phyloP scores from a whole-genome alignment of 2,113 vertebrate genomes.

The Catharus minimus region DNA sequence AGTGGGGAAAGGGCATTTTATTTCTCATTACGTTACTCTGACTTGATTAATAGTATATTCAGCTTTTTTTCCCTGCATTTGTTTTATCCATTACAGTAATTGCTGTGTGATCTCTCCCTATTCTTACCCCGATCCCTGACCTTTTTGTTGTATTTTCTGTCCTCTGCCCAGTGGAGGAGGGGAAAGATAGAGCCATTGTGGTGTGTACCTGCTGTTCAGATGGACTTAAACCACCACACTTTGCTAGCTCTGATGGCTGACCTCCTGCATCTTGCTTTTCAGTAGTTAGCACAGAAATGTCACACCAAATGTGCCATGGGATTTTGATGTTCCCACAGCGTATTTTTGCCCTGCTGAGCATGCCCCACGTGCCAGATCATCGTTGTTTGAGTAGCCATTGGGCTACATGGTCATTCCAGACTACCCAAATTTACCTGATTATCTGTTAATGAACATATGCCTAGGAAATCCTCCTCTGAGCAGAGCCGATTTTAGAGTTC shows the following conservation, averaged over 20 bases:
- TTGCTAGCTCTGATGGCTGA: background rate
- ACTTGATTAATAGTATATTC: background rate
- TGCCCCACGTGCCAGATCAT: background rate
- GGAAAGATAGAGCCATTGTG: background rate
- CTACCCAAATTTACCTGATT: background rate
- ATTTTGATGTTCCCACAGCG: background rate
- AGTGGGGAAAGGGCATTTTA: background rate
- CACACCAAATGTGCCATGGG: background rate
- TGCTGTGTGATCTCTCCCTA: background rate
- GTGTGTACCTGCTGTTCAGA: background rate
- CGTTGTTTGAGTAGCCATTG: background rate
- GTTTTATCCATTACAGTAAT: background rate
- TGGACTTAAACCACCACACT: background rate
- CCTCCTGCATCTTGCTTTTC: background rate
- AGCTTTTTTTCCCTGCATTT: accelerated
- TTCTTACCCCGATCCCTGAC: accelerated
- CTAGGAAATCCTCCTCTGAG: background rate
- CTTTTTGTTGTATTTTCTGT: background rate
- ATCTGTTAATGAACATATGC: background rate
- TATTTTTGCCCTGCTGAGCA: background rate
- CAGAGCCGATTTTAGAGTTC: background rate
- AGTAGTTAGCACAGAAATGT: background rate
- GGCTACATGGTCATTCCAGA: accelerated
- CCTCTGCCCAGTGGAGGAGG: background rate
- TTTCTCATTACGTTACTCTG: background rate